phyloP scores from a whole-genome alignment of 2,888 invertebrate species.

The Catocala nupta region DNA sequence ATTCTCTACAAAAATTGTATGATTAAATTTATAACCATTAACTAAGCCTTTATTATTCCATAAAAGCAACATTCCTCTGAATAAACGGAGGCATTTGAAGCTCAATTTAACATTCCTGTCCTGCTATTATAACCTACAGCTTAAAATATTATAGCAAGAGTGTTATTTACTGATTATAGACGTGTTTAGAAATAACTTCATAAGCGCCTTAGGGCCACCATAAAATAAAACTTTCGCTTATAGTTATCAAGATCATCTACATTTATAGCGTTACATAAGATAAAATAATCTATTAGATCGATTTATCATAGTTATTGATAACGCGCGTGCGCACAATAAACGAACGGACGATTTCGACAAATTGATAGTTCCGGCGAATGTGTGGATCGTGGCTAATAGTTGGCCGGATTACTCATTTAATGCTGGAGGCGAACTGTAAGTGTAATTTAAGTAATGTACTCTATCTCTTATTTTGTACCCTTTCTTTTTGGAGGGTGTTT shows the following conservation, averaged over 20 bases:
- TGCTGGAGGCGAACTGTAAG: neutral
- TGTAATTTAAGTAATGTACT: neutral
- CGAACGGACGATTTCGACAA: conserved; percentile 41
- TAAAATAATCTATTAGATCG: conserved; percentile 39
- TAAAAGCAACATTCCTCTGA: neutral
- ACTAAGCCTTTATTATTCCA: too few relatives aligned
- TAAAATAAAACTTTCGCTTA: conserved; percentile 50
- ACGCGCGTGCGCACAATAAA: conserved; percentile 23
- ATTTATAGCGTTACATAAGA: conserved; percentile 48
- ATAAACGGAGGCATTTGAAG: neutral
- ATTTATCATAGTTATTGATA: conserved; percentile 49
- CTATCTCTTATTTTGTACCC: too few relatives aligned
- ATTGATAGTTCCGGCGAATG: conserved; percentile 37
- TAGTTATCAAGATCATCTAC: conserved; percentile 46
- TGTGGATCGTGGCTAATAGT: conserved; percentile 28
- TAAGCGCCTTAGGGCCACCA: conserved; percentile 40
- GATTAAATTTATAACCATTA: too few relatives aligned
- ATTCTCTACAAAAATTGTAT: too few relatives aligned
- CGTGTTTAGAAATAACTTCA: conserved; percentile 26
- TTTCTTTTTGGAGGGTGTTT: too few relatives aligned
- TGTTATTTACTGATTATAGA: conserved; percentile 19
- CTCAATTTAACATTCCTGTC: conserved; percentile 1
- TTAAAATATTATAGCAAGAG: neutral
- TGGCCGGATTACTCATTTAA: conserved; percentile 5
- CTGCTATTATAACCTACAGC: neutral